Percentiles rank a stretch among this genome's conserved stretches.
Evolutionary conservation across 2,113 vertebrate genomes (phyloP).

Genomic region (Ancistrus triradiatus): DNA sequence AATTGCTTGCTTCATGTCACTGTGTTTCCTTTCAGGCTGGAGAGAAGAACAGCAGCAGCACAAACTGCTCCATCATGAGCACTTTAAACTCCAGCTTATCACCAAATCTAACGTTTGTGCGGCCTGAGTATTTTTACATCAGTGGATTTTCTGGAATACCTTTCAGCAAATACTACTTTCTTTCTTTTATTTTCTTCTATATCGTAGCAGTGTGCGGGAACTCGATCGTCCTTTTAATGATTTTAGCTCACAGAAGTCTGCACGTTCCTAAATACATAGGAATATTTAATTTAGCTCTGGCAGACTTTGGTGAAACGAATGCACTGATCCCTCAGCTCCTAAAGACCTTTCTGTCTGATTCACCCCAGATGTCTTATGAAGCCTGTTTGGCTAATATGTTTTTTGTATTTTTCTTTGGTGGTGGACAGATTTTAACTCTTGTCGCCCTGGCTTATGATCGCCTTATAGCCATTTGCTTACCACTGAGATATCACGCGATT

Average conservation of each 20-base stretch:
- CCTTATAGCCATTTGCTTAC: slow-evolving; percentile 64
- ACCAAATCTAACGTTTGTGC: slow-evolving; percentile 33
- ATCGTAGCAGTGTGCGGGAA: slow-evolving; percentile 46
- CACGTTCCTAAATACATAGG: slow-evolving; percentile 63
- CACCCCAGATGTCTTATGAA: slow-evolving; percentile 49
- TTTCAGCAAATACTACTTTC: slow-evolving; percentile 12
- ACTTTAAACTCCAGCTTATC: slow-evolving; percentile 1
- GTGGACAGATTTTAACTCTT: slow-evolving; percentile 58
- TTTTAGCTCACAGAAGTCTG: slow-evolving; percentile 34
- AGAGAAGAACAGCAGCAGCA: not conserved
- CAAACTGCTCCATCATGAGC: not conserved
- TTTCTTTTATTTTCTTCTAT: slow-evolving; percentile 41
- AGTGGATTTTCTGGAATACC: slow-evolving; percentile 35
- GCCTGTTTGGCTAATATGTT: slow-evolving; percentile 59
- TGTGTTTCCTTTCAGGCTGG: not conserved
- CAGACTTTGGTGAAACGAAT: slow-evolving; percentile 57
- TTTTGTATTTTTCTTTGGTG: slow-evolving; percentile 57
- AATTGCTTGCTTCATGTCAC: too few relatives aligned
- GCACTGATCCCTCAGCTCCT: slow-evolving; percentile 62
- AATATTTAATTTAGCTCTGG: slow-evolving; percentile 65
- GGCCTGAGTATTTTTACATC: slow-evolving; percentile 36
- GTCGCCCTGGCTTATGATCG: slow-evolving; percentile 60
- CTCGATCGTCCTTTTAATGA: slow-evolving; percentile 25
- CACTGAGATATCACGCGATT: slow-evolving; percentile 50
- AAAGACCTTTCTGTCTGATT: slow-evolving; percentile 58